These are phyloP conservation scores for Nymphalis c-album DNA, from an alignment of 2,888 invertebrate species.

Conservation along the genomic window DNA sequence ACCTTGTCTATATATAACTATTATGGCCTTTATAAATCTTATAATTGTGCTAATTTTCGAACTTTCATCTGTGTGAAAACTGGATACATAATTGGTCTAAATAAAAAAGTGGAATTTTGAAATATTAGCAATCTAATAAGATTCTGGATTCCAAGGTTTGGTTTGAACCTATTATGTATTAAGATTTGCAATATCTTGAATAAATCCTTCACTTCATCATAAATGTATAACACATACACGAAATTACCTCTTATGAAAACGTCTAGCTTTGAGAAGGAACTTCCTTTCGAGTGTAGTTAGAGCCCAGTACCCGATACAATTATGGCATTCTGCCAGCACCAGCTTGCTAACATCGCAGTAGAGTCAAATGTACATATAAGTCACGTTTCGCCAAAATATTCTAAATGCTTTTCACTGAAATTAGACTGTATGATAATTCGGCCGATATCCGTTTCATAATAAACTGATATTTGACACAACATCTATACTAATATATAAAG, in stretches of 20 bases:
- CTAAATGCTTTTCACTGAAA: conserved; percentile 44
- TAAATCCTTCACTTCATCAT: background rate
- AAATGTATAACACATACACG: conserved; percentile 46
- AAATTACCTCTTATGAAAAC: conserved; percentile 60
- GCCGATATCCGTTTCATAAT: conserved; percentile 50
- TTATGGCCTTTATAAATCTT: too few species aligned
- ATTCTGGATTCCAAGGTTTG: background rate
- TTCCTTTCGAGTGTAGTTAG: conserved; percentile 57
- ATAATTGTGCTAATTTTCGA: too few species aligned
- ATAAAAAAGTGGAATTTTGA: too few species aligned
- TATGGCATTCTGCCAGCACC: conserved; percentile 69
- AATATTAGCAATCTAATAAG: too few species aligned
- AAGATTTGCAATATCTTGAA: too few species aligned
- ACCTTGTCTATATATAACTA: too few species aligned
- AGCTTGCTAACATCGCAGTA: conserved; percentile 61
- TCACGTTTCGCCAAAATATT: conserved; percentile 66
- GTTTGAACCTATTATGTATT: background rate
- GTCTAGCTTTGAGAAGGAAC: conserved; percentile 61
- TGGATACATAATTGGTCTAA: too few species aligned
- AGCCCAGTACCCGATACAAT: conserved; percentile 58
- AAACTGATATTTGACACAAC: background rate
- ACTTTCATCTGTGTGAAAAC: too few species aligned
- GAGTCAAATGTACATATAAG: conserved; percentile 58
- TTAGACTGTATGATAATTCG: conserved; percentile 39
- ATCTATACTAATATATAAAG: too few species aligned